Percentiles rank a stretch among this genome's conserved stretches.
phyloP scores from a whole-genome alignment of 2,113 vertebrate genomes.

The Platycercus adscitus region DNA sequence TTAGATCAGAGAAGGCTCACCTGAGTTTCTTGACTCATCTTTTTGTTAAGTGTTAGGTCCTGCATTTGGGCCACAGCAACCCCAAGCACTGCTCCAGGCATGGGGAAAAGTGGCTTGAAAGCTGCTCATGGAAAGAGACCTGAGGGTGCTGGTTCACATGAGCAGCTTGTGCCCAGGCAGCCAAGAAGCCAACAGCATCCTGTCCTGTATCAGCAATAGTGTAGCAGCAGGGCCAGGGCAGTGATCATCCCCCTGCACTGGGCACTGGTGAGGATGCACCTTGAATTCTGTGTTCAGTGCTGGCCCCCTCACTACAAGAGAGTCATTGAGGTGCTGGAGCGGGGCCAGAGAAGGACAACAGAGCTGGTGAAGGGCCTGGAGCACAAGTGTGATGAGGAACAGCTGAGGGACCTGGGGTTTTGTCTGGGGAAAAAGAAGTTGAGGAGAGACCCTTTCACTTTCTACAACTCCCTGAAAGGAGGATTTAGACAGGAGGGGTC shows the following conservation, averaged over 20 bases:
- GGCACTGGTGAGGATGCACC: neutral
- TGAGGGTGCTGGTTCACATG: neutral
- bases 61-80: neutral
- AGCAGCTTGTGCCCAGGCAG: neutral
- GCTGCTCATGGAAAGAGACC: neutral
- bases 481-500: neutral
- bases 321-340: neutral
- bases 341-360: neutral
- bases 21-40: neutral
- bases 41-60: neutral
- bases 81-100: neutral
- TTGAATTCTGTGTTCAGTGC: neutral
- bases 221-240: neutral
- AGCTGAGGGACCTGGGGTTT: neutral
- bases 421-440: neutral
- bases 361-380: neutral
- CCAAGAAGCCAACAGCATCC: neutral
- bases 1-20: neutral
- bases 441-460: neutral
- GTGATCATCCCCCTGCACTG: neutral
- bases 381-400: neutral
- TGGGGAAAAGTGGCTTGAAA: neutral
- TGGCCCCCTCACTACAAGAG: neutral
- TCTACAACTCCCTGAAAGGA: neutral
- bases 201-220: neutral